These are phyloP conservation scores for Chrysogorgia sp. DNA, from an alignment of 92 coral and sea anemone species.

Conservation along the genomic window DNA sequence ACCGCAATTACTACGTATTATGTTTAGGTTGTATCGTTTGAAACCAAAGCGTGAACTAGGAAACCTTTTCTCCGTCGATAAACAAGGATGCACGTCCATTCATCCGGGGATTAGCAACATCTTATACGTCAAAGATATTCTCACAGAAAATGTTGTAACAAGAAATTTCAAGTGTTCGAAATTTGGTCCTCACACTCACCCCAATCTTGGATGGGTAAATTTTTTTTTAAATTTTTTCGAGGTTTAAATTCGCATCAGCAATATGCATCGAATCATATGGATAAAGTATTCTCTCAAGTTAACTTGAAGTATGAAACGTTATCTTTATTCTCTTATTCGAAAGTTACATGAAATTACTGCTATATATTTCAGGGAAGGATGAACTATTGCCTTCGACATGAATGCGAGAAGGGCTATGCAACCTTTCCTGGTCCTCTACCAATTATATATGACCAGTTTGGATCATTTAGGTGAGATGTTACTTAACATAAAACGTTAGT, in stretches of 20 bases:
- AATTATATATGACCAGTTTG: background rate
- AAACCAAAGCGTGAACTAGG: conserved; percentile 24
- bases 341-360: no score
- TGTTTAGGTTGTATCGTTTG: conserved; percentile 31
- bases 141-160: background rate
- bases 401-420: background rate
- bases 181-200: conserved; percentile 36
- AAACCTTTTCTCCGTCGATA: conserved; percentile 7
- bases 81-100: background rate
- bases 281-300: no score
- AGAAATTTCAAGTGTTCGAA: conserved; percentile 18
- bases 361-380: conserved; percentile 9
- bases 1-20: background rate
- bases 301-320: no score
- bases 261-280: no score
- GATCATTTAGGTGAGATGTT: background rate
- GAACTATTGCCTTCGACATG: conserved; percentile 2
- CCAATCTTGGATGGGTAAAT: conserved; percentile 20
- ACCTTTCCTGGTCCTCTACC: background rate
- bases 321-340: no score
- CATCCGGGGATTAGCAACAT: conserved; percentile 20
- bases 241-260: no score
- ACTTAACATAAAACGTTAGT: background rate
- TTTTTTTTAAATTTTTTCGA: no score
- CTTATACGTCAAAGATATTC: conserved; percentile 4